A percentile compares a stretch with the other conserved stretches of the same genome.
Evolutionary conservation across 1,140 invertebrate genomes (phyloP).

Genomic region (Acyrthosiphon pisum): DNA sequence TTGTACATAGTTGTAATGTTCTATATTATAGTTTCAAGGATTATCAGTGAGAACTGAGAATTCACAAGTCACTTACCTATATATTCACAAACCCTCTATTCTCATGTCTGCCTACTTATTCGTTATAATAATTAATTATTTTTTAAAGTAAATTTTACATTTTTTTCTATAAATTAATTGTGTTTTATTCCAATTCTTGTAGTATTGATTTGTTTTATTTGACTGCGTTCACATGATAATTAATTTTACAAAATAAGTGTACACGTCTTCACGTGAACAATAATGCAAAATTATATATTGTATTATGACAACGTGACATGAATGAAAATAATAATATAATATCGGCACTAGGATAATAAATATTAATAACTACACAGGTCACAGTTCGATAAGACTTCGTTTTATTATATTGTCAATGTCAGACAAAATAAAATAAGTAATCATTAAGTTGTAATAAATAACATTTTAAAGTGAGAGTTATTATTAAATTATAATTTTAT

Average conservation of each 20-base stretch:
- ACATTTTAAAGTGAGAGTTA: background rate
- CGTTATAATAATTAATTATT: background rate
- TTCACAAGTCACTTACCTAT: no score
- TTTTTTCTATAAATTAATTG: background rate
- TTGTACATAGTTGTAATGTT: background rate
- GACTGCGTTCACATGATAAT: background rate
- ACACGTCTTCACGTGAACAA: background rate
- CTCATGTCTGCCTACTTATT: no score
- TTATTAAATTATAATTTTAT: background rate
- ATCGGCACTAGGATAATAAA: background rate
- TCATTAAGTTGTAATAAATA: background rate
- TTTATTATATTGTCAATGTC: background rate
- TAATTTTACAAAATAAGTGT: background rate
- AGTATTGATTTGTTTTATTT: background rate
- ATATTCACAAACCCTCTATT: no score
- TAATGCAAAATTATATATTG: background rate
- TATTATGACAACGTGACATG: background rate
- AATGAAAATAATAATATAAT: slow-evolving; percentile 23
- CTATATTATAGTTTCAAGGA: no score
- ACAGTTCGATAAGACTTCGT: background rate
- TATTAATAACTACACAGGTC: background rate
- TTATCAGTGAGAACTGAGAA: no score
- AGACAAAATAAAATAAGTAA: background rate
- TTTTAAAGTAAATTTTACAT: background rate
- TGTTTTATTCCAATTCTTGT: background rate